phyloP scores from a whole-genome alignment of 2,797 vertebrate genomes.

The Sebastes kiyomatsui region DNA sequence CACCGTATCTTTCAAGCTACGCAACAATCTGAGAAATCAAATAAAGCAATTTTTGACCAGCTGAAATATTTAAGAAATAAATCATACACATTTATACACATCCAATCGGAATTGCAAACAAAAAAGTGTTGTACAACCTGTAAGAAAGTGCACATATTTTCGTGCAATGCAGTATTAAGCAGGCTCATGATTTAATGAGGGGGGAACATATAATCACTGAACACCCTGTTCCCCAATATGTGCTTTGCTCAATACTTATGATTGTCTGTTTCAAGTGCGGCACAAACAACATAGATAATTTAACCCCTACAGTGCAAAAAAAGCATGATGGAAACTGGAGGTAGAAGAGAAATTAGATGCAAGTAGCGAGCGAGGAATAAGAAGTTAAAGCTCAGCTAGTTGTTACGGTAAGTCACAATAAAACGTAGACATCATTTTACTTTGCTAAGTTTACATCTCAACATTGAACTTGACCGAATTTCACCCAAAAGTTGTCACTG shows the following conservation, averaged over 20 bases:
- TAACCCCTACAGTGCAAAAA: constrained; percentile 3
- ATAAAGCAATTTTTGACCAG: neutral
- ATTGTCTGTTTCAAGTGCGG: neutral
- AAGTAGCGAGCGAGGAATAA: neutral
- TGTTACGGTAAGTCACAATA: neutral
- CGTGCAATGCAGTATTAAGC: constrained; percentile 3
- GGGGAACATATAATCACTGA: neutral
- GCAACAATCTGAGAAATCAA: neutral
- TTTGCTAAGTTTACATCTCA: neutral
- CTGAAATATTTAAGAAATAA: neutral
- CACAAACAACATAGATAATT: neutral
- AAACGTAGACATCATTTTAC: constrained; percentile 5
- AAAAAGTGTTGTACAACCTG: neutral
- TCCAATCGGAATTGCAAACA: neutral
- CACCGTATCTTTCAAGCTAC: neutral
- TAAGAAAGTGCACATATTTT: neutral
- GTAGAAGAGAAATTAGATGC: constrained; percentile 29
- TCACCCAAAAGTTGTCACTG: neutral
- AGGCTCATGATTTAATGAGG: neutral
- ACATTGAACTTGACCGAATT: neutral
- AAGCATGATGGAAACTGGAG: constrained; percentile 10
- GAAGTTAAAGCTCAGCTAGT: neutral
- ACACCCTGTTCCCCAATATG: constrained; percentile 16
- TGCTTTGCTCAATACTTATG: constrained; percentile 10
- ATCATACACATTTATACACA: neutral